Evolutionary conservation across 1,140 invertebrate genomes (phyloP).

Genomic region (Lordiphosa collinella): DNA sequence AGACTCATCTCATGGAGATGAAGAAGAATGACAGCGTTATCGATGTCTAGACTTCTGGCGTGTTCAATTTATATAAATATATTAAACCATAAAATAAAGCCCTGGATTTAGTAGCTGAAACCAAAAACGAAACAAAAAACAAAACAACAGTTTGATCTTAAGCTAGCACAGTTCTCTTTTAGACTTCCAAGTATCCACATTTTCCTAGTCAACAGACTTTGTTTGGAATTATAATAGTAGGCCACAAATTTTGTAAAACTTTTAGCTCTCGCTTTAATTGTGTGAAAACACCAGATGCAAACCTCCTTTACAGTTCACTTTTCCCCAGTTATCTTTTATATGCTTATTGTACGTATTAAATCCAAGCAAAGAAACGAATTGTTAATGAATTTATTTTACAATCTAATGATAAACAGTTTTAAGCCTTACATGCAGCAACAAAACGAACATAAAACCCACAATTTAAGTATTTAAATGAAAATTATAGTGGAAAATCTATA

Average conservation of each 20-base stretch:
- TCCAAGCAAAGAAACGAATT: constrained; percentile 47
- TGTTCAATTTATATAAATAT: constrained; percentile 54
- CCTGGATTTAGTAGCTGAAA: constrained; percentile 34
- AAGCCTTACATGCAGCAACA: constrained; percentile 29
- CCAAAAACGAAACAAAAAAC: constrained; percentile 31
- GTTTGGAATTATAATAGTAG: too few species aligned
- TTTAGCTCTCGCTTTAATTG: neutral
- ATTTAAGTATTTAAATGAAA: constrained; percentile 61
- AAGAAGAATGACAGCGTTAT: constrained; percentile 90
- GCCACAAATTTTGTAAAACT: too few species aligned
- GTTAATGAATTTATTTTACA: constrained; percentile 72
- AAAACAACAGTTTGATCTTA: constrained; percentile 35
- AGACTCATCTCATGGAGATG: constrained; percentile 83
- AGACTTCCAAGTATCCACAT: neutral
- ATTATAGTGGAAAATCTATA: constrained; percentile 72
- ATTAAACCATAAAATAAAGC: constrained; percentile 20
- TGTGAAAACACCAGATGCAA: neutral
- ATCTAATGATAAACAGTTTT: constrained; percentile 12
- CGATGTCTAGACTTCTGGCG: constrained; percentile 83
- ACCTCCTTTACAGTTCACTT: neutral
- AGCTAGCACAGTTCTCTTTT: constrained; percentile 24
- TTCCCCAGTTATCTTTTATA: constrained; percentile 39
- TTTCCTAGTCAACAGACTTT: too few species aligned
- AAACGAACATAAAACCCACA: constrained; percentile 22
- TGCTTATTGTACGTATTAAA: constrained; percentile 33